phyloP scores from a whole-genome alignment of 2,113 vertebrate species.

The Eublepharis macularius region DNA sequence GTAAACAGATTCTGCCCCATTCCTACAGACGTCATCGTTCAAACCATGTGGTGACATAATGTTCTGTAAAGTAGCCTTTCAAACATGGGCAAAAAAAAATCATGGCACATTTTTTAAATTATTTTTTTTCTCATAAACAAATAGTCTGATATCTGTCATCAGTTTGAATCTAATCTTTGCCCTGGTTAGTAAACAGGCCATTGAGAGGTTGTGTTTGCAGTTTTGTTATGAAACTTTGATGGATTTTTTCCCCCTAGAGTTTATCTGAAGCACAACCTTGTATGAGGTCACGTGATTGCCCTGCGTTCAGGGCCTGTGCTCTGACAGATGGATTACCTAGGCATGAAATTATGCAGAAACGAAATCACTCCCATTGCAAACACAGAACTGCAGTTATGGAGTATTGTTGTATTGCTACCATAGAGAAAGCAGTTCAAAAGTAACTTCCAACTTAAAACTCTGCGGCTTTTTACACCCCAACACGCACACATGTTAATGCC shows the following conservation, averaged over 20 bases:
- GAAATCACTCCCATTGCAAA: not conserved
- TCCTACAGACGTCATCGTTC: constrained; percentile 9
- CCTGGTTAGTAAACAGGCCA: not conserved
- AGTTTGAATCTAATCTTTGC: not conserved
- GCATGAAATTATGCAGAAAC: not conserved
- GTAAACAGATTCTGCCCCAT: constrained; percentile 9
- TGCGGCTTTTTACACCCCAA: too few relatives aligned
- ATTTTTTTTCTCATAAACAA: constrained; percentile 7
- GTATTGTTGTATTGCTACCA: too few relatives aligned
- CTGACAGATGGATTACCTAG: not conserved
- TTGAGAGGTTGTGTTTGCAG: not conserved
- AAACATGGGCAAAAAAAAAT: not conserved
- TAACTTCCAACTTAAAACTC: not conserved
- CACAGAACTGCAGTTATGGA: not conserved
- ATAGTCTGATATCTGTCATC: not conserved
- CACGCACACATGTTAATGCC: too few relatives aligned
- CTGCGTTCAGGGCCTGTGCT: not conserved
- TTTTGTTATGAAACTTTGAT: not conserved
- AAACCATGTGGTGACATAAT: constrained; percentile 22
- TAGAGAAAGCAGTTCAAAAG: too few relatives aligned
- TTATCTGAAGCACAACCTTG: not conserved
- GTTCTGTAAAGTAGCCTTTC: not conserved
- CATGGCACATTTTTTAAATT: not conserved
- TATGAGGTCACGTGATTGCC: not conserved
- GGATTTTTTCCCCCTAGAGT: not conserved